phyloP scores from a whole-genome alignment of 2,113 vertebrate species.

The Microtus richardsoni region DNA sequence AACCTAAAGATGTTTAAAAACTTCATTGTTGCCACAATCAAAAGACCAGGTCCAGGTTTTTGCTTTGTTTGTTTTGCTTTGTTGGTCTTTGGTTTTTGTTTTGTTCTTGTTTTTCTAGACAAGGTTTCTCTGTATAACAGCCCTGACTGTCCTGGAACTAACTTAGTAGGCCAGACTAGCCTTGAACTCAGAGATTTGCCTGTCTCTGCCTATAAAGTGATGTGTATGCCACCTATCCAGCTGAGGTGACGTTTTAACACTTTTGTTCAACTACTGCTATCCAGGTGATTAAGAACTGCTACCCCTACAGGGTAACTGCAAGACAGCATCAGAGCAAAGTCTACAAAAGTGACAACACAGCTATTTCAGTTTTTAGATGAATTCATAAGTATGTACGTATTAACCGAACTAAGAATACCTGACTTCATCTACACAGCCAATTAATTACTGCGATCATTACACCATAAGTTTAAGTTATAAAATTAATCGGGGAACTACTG shows the following conservation, averaged over 20 bases:
- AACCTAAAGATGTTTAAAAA: neutral
- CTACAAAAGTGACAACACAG: conserved; percentile 12
- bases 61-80: neutral
- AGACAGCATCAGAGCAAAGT: neutral
- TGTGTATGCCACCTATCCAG: neutral
- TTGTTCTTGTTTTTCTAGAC: neutral
- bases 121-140: neutral
- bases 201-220: neutral
- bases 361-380: neutral
- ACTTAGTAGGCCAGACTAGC: neutral
- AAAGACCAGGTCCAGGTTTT: neutral
- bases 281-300: neutral
- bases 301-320: neutral
- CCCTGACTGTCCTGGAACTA: neutral
- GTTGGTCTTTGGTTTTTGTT: neutral
- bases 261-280: neutral
- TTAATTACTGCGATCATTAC: neutral
- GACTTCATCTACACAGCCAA: neutral
- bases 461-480: neutral
- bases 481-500: neutral
- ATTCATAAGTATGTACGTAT: neutral
- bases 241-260: neutral
- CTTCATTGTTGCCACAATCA: neutral
- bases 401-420: neutral
- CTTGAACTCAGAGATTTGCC: neutral